Conservation (phyloP, 2,888 invertebrate genomes). For the Tricholauxania praeusta region DNA sequence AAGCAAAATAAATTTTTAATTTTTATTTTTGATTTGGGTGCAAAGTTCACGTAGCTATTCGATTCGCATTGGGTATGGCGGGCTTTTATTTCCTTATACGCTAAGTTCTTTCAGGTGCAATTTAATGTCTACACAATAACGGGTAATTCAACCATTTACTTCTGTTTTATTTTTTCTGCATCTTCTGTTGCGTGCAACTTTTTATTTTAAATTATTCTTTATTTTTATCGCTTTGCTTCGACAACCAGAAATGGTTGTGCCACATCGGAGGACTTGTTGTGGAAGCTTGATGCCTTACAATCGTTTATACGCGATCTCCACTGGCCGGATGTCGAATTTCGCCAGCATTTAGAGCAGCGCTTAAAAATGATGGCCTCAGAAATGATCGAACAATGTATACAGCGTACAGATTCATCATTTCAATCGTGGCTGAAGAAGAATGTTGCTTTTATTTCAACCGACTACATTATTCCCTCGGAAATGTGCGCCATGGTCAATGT, state of each 20-base stretch:
- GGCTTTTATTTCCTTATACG: too few relatives aligned
- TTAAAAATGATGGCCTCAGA: conserved; percentile 98
- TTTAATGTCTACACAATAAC: too few relatives aligned
- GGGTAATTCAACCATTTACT: too few relatives aligned
- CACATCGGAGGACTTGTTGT: conserved; percentile 98
- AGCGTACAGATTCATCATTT: conserved; percentile 89
- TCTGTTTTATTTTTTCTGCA: too few relatives aligned
- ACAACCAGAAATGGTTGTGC: conserved; percentile 89
- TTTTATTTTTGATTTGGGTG: too few relatives aligned
- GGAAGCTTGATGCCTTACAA: conserved; percentile 98
- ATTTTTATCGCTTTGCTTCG: background rate
- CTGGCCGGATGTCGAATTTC: conserved; percentile 99
- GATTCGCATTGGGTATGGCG: too few relatives aligned
- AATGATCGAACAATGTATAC: conserved; percentile 98
- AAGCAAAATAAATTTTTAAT: too few relatives aligned
- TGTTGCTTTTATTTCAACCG: conserved; percentile 93
- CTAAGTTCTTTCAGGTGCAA: too few relatives aligned
- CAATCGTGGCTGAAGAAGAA: conserved; percentile 94
- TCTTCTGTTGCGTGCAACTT: background rate
- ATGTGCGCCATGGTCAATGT: conserved; percentile 99
- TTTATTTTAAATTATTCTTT: background rate
- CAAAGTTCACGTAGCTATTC: too few relatives aligned
- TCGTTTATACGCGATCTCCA: conserved; percentile 97
- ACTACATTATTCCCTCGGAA: conserved; percentile 97
- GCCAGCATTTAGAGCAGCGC: conserved; percentile 94